Evolutionary conservation across 2,113 vertebrate species (phyloP).

Genomic region (Chamaea fasciata): DNA sequence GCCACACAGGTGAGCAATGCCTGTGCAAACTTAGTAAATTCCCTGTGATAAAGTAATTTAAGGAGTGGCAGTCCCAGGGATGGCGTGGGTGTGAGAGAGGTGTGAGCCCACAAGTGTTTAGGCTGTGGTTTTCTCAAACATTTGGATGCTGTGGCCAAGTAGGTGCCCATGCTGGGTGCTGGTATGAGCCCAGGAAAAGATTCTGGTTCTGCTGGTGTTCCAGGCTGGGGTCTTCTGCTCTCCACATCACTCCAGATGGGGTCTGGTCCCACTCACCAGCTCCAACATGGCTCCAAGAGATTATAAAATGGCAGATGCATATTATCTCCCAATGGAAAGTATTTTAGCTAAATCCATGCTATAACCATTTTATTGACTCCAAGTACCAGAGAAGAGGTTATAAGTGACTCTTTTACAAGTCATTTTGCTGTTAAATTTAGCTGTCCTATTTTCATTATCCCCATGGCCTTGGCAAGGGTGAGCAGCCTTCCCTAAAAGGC

Average conservation of each 20-base stretch:
- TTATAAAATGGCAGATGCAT: not conserved
- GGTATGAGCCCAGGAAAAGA: not conserved
- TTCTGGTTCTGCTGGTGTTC: not conserved
- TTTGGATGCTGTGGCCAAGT: not conserved
- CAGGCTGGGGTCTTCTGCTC: not conserved
- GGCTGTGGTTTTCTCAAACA: not conserved
- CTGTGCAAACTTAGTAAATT: not conserved
- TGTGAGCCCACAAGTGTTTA: not conserved
- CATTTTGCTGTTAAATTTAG: conserved; percentile 68
- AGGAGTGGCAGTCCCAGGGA: not conserved
- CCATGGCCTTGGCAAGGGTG: conserved; percentile 59
- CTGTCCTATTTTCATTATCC: conserved; percentile 67
- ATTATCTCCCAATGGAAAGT: conserved; percentile 25
- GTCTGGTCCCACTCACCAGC: rapidly evolving
- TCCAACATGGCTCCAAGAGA: not conserved
- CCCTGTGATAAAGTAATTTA: not conserved
- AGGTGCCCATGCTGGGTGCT: not conserved
- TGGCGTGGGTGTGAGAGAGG: rapidly evolving
- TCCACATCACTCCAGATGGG: rapidly evolving
- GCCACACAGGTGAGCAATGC: not conserved
- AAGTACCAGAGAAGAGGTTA: conserved; percentile 29
- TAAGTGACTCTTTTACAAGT: conserved; percentile 58
- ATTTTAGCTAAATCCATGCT: conserved; percentile 49
- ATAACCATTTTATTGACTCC: conserved; percentile 49
- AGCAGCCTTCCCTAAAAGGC: conserved; percentile 64